Percentiles rank a stretch among this genome's conserved stretches.
phyloP scores from a whole-genome alignment of 2,113 vertebrate species.

The Hippocampus guttulatus region DNA sequence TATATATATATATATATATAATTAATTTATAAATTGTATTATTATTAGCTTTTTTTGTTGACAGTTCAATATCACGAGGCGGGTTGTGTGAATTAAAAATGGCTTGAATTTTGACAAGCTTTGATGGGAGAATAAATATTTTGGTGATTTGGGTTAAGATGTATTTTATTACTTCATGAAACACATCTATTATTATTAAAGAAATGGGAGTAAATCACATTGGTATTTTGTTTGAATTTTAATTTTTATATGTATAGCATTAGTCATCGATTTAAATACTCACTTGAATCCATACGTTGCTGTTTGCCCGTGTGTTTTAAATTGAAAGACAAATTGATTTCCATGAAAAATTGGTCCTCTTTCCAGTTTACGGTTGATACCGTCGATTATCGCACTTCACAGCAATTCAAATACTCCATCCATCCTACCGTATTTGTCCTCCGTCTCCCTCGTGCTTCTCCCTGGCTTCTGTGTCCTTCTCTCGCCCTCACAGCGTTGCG shows the following conservation, averaged over 20 bases:
- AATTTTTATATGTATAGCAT: not conserved
- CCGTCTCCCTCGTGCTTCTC: not conserved
- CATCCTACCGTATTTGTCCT: not conserved
- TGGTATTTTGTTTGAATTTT: not conserved
- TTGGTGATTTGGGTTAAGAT: too few relatives aligned
- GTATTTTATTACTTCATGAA: not conserved
- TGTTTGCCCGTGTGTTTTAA: not conserved
- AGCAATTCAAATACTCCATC: not conserved
- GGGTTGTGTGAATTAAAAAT: too few relatives aligned
- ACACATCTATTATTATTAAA: not conserved
- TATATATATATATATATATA: too few relatives aligned
- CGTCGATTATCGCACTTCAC: not conserved
- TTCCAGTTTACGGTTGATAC: not conserved
- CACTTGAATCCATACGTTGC: not conserved
- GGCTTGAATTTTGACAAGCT: too few relatives aligned
- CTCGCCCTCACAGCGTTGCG: conserved; percentile 20
- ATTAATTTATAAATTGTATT: too few relatives aligned
- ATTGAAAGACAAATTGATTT: not conserved
- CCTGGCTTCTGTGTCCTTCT: not conserved
- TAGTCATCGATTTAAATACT: not conserved
- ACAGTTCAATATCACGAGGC: too few relatives aligned
- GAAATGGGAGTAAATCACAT: not conserved
- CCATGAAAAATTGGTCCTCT: not conserved
- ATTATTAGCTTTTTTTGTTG: too few relatives aligned
- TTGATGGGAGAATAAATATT: too few relatives aligned